Evolutionary conservation across 37 sponge, comb jelly and placozoan genomes (phyloP), one percentile per base, ranked within the genome.

Genomic region (Haliclona indistincta): DNA sequence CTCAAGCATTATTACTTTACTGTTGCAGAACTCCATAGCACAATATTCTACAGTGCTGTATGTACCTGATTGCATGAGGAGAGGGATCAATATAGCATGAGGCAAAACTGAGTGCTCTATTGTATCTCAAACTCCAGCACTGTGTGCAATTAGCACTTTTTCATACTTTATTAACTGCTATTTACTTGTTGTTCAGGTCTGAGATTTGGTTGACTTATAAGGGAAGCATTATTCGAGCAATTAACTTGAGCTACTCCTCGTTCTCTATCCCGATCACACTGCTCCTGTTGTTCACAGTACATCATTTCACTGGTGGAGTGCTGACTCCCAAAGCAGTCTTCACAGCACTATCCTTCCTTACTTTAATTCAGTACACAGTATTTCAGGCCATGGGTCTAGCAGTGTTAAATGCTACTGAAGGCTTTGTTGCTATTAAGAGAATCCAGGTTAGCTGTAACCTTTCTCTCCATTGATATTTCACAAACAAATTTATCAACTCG

Each of bases 401-500:
- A 23, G 3, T 85, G 4, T 54, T 86, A 25, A 67, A 73, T 23
- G 32, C 65, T 34, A 60, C 81, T n/a, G 94, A 93, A 51, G 69
- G 39, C 1, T 54, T 28, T 37, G 94, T 93, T 10, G 86, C 83
- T 8, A 5, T 89, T 25, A 38, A 52, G 4, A 71, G 94, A 73
- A 85, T 93, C 34, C 65, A 85, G 86, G 90, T 88, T 33, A 28
- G 45, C 11, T n/a, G n/a, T n/a, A n/a, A n/a, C n/a, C n/a, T n/a
- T n/a, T n/a, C n/a, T n/a, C n/a, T n/a, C n/a, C n/a, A n/a, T n/a
- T n/a, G n/a, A n/a, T n/a, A n/a, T n/a, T n/a, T n/a, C n/a, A n/a
- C n/a, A n/a, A n/a, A n/a, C n/a, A n/a, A n/a, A n/a, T n/a, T n/a
- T n/a, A n/a, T n/a, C n/a, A n/a, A n/a, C n/a, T n/a, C n/a, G n/a